These are phyloP conservation scores for Macrophya annulata DNA, from an alignment of 2,888 invertebrate species.

Conservation along the genomic window DNA sequence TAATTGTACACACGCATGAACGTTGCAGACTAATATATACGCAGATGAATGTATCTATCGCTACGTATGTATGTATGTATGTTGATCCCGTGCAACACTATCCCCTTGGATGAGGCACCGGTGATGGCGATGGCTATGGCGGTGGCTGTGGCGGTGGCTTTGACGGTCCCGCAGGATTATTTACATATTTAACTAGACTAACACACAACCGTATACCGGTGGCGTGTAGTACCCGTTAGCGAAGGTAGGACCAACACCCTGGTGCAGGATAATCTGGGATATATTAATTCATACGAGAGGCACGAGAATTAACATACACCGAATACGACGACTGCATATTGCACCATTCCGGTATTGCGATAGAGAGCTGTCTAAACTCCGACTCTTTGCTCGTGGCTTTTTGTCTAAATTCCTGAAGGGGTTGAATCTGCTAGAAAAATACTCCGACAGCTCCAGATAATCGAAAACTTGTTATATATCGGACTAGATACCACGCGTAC, in stretches of 20 bases:
- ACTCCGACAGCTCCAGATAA: background rate
- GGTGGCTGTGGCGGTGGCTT: constrained; percentile 56
- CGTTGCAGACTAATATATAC: background rate
- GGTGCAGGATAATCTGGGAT: constrained; percentile 70
- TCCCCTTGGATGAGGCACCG: constrained; percentile 52
- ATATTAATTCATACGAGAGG: constrained; percentile 69
- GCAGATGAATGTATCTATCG: background rate
- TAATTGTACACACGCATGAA: background rate
- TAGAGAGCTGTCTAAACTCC: background rate
- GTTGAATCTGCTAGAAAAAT: background rate
- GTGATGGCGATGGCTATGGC: constrained; percentile 60
- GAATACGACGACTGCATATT: background rate
- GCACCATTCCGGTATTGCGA: background rate
- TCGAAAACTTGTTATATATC: background rate
- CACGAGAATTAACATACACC: background rate
- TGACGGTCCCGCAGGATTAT: constrained; percentile 63
- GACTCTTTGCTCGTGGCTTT: background rate
- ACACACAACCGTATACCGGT: constrained; percentile 52
- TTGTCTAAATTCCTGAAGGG: background rate
- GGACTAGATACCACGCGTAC: background rate
- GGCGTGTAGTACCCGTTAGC: constrained; percentile 67
- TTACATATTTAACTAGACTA: constrained; percentile 76
- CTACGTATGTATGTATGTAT: background rate
- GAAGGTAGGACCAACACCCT: constrained; percentile 63
- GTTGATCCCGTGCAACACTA: constrained; percentile 20